A percentile compares a stretch with the other conserved stretches of the same genome.
Conservation (phyloP, 2,113 vertebrate genomes). For the Lethenteron camtschaticum region DNA sequence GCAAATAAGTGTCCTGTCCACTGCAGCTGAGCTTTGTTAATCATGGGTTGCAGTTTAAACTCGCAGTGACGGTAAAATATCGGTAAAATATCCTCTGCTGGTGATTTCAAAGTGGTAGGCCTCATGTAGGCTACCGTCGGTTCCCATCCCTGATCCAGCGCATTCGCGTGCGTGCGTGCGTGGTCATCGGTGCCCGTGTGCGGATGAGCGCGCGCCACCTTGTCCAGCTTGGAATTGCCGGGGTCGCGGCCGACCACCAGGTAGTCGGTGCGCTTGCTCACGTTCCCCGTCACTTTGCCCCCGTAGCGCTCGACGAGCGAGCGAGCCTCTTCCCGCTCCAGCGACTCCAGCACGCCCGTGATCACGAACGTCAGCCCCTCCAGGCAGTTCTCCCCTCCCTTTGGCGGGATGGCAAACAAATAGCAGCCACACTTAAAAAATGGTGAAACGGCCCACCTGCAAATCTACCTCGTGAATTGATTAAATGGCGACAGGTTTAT, state of each 20-base stretch:
- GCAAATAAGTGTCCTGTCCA: too few relatives aligned
- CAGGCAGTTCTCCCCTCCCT: constrained; percentile 91
- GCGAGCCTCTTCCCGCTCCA: constrained; percentile 77
- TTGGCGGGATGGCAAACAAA: neutral
- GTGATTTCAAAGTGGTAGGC: too few relatives aligned
- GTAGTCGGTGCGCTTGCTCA: constrained; percentile 85
- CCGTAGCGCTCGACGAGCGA: constrained; percentile 72
- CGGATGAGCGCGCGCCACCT: constrained; percentile 24
- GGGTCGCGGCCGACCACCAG: constrained; percentile 70
- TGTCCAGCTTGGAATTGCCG: constrained; percentile 58
- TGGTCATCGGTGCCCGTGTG: neutral
- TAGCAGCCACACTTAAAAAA: neutral
- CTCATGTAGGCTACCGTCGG: too few relatives aligned
- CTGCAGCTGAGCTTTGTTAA: too few relatives aligned
- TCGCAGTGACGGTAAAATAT: too few relatives aligned
- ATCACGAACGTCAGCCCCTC: constrained; percentile 78
- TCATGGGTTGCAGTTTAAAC: too few relatives aligned
- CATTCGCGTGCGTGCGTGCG: neutral
- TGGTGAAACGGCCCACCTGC: too few relatives aligned
- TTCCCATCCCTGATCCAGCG: too few relatives aligned
- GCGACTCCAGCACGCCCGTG: constrained; percentile 75
- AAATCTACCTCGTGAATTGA: too few relatives aligned
- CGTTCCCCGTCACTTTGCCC: constrained; percentile 73
- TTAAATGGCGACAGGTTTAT: too few relatives aligned
- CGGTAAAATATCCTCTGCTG: too few relatives aligned